Conservation (phyloP, 2,888 invertebrate species). For the Diogma glabrata region DNA sequence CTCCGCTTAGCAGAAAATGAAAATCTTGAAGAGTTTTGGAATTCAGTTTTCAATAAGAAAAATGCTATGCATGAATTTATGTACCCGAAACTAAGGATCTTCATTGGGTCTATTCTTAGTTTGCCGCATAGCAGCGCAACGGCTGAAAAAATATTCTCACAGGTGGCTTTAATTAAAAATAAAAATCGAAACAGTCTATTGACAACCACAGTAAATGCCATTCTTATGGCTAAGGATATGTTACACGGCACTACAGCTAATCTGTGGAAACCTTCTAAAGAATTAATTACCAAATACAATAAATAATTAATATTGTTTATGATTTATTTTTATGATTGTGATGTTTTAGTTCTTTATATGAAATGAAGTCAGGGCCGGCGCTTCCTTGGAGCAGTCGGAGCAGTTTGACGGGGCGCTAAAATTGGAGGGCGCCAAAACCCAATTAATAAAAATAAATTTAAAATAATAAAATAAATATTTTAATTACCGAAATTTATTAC, state of each 20-base stretch:
- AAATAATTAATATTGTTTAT: too few species aligned
- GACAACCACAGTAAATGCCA: neutral
- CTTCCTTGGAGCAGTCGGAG: too few species aligned
- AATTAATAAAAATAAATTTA: too few species aligned
- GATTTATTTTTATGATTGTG: too few species aligned
- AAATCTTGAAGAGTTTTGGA: conserved; percentile 6
- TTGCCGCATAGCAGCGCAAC: neutral
- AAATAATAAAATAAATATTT: too few species aligned
- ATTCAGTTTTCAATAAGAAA: neutral
- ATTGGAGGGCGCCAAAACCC: too few species aligned
- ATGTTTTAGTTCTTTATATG: too few species aligned
- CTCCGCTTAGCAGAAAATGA: too few species aligned
- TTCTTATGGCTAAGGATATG: neutral
- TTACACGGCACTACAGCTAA: neutral
- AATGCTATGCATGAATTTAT: neutral
- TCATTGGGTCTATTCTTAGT: neutral
- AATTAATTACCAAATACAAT: conserved; percentile 1
- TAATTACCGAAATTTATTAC: too few species aligned
- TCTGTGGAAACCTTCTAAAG: neutral
- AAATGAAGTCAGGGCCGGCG: too few species aligned
- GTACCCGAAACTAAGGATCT: neutral
- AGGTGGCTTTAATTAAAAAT: neutral
- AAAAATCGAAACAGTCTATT: neutral
- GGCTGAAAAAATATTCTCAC: conserved; percentile 1
- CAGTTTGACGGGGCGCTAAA: too few species aligned